Percentiles rank a stretch among this genome's conserved stretches.
These are phyloP conservation scores for Bembecia ichneumoniformis DNA, from an alignment of 2,888 invertebrate genomes.

Conservation along the genomic window DNA sequence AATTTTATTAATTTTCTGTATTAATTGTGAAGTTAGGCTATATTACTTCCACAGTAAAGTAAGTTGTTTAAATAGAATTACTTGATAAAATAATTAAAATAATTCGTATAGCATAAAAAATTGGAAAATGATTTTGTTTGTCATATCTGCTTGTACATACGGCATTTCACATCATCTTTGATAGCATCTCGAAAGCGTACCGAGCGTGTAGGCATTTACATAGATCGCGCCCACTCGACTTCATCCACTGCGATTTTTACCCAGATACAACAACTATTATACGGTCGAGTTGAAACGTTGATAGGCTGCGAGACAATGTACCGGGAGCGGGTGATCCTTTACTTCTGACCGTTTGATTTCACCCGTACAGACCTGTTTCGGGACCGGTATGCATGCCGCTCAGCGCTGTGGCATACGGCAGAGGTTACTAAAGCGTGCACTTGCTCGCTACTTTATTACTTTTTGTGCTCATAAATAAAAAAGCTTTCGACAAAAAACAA, in stretches of 20 bases:
- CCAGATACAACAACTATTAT: slow-evolving; percentile 50
- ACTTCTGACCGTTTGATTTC: slow-evolving; percentile 42
- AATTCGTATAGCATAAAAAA: no score
- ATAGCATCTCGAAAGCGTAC: slow-evolving; percentile 57
- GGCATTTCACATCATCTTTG: slow-evolving; percentile 33
- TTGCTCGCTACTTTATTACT: slow-evolving; percentile 61
- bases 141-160: slow-evolving; percentile 31
- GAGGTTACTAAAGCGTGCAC: slow-evolving; percentile 66
- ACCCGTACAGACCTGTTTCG: slow-evolving; percentile 37
- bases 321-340: slow-evolving; percentile 31
- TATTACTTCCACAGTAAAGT: no score
- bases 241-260: slow-evolving; percentile 46
- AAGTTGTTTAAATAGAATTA: no score
- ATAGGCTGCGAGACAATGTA: slow-evolving; percentile 36
- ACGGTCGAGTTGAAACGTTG: slow-evolving; percentile 48
- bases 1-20: no score
- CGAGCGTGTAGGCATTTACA: slow-evolving; percentile 62
- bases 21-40: no score
- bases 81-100: no score
- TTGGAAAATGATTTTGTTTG: slow-evolving; percentile 15
- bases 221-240: slow-evolving; percentile 54
- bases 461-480: slow-evolving; percentile 63
- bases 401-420: slow-evolving; percentile 39
- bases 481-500: slow-evolving; percentile 52
- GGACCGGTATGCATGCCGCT: slow-evolving; percentile 40